A percentile compares a stretch with the other conserved stretches of the same genome.
Evolutionary conservation across 2,797 vertebrate species (phyloP).

Genomic region (Halcyon badia): DNA sequence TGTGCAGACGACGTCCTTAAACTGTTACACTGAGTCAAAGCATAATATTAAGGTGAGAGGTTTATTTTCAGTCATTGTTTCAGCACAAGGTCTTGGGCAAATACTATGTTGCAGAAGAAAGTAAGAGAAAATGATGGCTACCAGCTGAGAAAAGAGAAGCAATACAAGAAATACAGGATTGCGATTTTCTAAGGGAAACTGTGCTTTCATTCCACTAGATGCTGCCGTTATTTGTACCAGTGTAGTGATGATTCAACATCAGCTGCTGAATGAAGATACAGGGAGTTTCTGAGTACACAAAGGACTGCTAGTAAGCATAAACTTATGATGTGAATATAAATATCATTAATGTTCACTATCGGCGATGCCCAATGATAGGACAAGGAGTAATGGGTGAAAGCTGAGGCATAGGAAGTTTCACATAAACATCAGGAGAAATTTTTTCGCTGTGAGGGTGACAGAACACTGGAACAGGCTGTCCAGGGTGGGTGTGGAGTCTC

Average conservation of each 20-base stretch:
- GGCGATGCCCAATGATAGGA: no score
- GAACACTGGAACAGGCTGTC: no score
- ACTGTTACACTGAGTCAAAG: background rate
- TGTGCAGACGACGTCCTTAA: background rate
- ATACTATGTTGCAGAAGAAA: background rate
- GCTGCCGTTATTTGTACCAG: background rate
- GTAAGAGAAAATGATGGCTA: background rate
- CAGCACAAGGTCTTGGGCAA: background rate
- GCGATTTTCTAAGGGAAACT: background rate
- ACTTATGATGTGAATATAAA: background rate
- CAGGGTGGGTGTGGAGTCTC: no score
- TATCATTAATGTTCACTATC: background rate
- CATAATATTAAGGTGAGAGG: background rate
- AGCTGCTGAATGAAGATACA: background rate
- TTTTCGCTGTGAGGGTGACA: no score
- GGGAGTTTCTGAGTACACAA: background rate
- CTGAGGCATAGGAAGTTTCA: no score
- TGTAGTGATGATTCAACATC: background rate
- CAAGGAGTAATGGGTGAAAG: no score
- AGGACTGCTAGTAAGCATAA: background rate
- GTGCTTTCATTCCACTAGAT: background rate
- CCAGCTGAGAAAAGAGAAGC: background rate
- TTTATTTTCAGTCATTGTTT: conserved; percentile 7
- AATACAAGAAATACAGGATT: background rate
- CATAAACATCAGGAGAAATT: no score